Evolutionary conservation across 2,888 invertebrate species (phyloP), one percentile per base, ranked within the genome.

Genomic region (Mamestra brassicae): DNA sequence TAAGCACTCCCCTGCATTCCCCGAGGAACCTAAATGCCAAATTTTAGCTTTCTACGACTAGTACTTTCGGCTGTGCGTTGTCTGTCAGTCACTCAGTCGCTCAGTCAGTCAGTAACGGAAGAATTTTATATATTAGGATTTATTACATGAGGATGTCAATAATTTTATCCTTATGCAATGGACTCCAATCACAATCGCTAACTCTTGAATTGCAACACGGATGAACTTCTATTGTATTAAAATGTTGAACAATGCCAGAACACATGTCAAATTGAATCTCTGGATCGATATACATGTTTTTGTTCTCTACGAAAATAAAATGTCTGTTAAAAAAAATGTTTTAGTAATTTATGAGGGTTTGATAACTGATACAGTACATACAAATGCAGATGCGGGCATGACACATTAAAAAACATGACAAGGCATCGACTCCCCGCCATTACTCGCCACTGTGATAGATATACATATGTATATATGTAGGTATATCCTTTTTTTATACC

Each of bases 211-310:
- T 76, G 45, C 69, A 60, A 47, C n/a, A 60, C 17, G 13, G 5
- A 55, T 78, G 71, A 78, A 61, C 64, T 71, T 71, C 54, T 71
- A 78, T 71, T 78, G 76, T 76, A 17, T 58, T 60, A 34, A 15
- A 76, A 68, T 50, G 15, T 15, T 68, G 2, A 58, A 75, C 13
- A 65, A 50, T 36, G 3, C 3, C 55, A 52, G 36, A 38, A 3
- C 1, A 38, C 38, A 34, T 47, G 1, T 60, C 8, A 34, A 54
- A 60, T 34, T 34, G 2, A 54, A 47, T 74, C 11, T 74, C n/a
- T n/a, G 8, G 42, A 54, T 36, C 13, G 3, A 54, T 54, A 38
- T 11, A 26, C n/a, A 5, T 36, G 2, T 58, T 34, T n/a, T 45
- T 38, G 8, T 8, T 58, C 8, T 1, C 0, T 55, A 26, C 7